Conservation (phyloP, 1,140 invertebrate genomes). For the Drosophila carrolli region DNA sequence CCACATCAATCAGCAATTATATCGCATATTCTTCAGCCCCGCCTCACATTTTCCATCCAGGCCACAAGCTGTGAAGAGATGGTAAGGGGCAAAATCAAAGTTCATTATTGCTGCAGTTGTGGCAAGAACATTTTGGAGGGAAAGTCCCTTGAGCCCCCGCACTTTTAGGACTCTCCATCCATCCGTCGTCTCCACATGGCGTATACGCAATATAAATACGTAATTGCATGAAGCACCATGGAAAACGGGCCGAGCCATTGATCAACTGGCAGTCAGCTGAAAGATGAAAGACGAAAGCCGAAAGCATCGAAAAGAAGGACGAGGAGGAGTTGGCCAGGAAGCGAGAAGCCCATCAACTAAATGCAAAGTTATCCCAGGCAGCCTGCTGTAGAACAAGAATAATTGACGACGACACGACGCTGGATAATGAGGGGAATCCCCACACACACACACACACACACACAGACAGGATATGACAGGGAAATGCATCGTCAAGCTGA, state of each 20-base stretch:
- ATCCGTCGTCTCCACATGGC: constrained; percentile 41
- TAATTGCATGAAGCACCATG: constrained; percentile 61
- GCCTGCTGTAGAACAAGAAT: constrained; percentile 62
- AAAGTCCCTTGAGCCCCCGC: background rate
- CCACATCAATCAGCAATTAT: constrained; percentile 24
- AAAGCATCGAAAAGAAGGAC: constrained; percentile 40
- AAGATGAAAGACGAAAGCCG: constrained; percentile 44
- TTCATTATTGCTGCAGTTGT: constrained; percentile 64
- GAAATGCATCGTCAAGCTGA: constrained; percentile 50
- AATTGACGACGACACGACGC: constrained; percentile 72
- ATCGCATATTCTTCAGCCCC: constrained; percentile 2
- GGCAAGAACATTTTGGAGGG: constrained; percentile 50
- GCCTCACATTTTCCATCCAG: background rate
- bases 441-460: constrained; percentile 25
- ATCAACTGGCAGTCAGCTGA: constrained; percentile 59
- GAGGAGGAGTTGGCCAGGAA: constrained; percentile 29
- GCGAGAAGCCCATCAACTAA: constrained; percentile 72
- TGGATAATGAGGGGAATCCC: constrained; percentile 70
- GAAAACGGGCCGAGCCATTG: constrained; percentile 52
- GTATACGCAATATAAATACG: constrained; percentile 70
- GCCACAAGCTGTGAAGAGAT: background rate
- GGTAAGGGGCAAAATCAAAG: constrained; percentile 49
- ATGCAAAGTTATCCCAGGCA: constrained; percentile 62
- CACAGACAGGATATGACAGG: constrained; percentile 39
- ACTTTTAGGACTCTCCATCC: background rate